A percentile compares a stretch with the other conserved stretches of the same genome.
Conservation (phyloP, 2,797 vertebrate species). For the Coluber constrictor region DNA sequence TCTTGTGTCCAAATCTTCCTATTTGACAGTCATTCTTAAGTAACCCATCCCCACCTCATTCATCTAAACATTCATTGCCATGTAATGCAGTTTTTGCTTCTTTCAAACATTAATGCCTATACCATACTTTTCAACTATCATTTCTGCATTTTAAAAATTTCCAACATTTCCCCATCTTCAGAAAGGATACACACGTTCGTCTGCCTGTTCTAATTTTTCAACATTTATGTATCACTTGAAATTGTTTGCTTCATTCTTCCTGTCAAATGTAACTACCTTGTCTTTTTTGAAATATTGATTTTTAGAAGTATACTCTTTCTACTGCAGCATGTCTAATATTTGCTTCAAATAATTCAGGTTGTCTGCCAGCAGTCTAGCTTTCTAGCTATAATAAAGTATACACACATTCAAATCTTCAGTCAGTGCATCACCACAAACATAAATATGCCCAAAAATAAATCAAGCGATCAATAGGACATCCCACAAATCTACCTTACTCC, state of each 20-base stretch:
- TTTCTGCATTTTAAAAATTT: neutral
- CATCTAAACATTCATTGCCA: neutral
- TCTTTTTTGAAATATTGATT: neutral
- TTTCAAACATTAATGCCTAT: neutral
- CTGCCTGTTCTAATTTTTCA: neutral
- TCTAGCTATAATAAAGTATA: neutral
- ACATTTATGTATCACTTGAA: neutral
- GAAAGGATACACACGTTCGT: neutral
- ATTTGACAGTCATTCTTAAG: neutral
- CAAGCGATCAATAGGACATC: neutral
- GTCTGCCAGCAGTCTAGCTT: neutral
- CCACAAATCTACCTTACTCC: neutral
- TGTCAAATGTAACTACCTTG: neutral
- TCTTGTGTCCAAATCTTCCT: neutral
- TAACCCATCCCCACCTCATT: neutral
- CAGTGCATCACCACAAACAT: neutral
- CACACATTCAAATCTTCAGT: neutral
- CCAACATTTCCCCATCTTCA: neutral
- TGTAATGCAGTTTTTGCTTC: neutral
- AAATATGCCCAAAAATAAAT: neutral
- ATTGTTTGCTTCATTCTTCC: neutral
- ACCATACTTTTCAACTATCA: neutral
- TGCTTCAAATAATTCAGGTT: neutral
- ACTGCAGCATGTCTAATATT: neutral
- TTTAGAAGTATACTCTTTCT: neutral